Conservation (phyloP, 2,797 vertebrate genomes). For the Malacoraja senta region DNA sequence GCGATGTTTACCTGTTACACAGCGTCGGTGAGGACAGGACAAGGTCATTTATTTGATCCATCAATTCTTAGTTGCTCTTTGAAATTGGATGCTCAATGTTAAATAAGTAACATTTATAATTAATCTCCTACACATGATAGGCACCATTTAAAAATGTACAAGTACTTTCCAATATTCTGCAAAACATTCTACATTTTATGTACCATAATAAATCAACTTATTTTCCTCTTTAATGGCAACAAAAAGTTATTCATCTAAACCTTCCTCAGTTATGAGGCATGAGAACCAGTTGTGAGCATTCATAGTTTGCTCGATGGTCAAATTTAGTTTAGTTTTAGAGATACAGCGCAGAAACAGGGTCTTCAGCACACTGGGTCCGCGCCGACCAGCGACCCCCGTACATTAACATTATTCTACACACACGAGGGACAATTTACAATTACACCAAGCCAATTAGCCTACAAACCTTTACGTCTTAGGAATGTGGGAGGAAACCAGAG, state of each 20-base stretch:
- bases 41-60: background rate
- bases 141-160: background rate
- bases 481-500: too few species aligned
- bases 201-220: background rate
- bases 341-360: too few species aligned
- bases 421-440: too few species aligned
- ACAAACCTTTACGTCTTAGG: too few species aligned
- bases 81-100: background rate
- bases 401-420: too few species aligned
- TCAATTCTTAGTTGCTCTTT: background rate
- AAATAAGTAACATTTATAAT: background rate
- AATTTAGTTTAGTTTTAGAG: too few species aligned
- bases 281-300: background rate
- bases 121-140: background rate
- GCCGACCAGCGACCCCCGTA: too few species aligned
- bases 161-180: background rate
- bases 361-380: too few species aligned
- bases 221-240: background rate
- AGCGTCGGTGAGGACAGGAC: background rate
- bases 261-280: background rate
- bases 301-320: background rate
- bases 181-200: background rate
- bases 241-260: background rate
- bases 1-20: slow-evolving; percentile 64
- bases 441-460: too few species aligned